Conservation (phyloP, 2,888 invertebrate species). For the Drosophila robusta region DNA sequence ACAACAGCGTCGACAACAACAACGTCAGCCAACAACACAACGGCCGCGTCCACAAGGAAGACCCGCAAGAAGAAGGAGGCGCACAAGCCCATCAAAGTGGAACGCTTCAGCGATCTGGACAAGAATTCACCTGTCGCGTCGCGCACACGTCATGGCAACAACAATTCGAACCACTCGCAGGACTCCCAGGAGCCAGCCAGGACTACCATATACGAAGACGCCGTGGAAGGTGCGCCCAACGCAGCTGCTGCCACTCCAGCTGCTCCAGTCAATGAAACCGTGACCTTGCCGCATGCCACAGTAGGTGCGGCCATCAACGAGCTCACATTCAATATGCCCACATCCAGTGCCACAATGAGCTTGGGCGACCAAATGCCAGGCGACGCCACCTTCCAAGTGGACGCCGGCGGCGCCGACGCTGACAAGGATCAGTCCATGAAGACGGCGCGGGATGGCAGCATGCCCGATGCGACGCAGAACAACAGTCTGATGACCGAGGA, state of each 20-base stretch:
- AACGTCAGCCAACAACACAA: conserved; percentile 28
- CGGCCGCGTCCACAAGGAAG: conserved; percentile 54
- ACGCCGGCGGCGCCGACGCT: background rate
- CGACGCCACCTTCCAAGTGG: conserved; percentile 64
- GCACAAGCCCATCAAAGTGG: conserved; percentile 82
- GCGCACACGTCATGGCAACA: conserved; percentile 75
- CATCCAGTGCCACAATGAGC: conserved; percentile 30
- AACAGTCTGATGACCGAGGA: conserved; percentile 84
- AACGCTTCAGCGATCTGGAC: conserved; percentile 79
- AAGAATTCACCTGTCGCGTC: conserved; percentile 64
- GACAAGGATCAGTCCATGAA: conserved; percentile 66
- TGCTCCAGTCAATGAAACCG: conserved; percentile 53
- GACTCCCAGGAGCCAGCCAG: conserved; percentile 32
- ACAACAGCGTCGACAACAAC: conserved; percentile 31
- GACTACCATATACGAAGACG: conserved; percentile 85
- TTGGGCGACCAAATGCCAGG: background rate
- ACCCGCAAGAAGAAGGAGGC: conserved; percentile 75
- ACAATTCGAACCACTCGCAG: conserved; percentile 25
- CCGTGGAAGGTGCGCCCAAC: conserved; percentile 69
- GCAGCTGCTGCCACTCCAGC: background rate
- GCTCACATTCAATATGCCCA: conserved; percentile 33
- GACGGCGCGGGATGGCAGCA: conserved; percentile 67
- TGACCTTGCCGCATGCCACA: conserved; percentile 53
- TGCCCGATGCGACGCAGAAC: conserved; percentile 47
- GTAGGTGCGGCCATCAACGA: conserved; percentile 30